Evolutionary conservation across 2,888 invertebrate genomes (phyloP), one percentile per base, ranked within the genome.

Genomic region (Ephialtes manifestator): DNA sequence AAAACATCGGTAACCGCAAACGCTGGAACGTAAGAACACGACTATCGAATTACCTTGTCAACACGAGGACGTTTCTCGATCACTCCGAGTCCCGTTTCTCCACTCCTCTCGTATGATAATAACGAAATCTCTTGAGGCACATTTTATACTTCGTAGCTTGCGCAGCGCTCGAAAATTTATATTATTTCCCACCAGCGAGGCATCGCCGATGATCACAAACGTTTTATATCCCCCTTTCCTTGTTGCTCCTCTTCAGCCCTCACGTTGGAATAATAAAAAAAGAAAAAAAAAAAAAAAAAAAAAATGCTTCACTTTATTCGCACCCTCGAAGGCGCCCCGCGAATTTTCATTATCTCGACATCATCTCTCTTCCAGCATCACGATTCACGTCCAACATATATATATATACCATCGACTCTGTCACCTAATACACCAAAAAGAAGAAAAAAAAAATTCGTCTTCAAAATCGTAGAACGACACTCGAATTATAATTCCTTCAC

Each of bases 1-100:
- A 4, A 35, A 4, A 31, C 28, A 24, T 24, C 13, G 2, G 13
- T 24, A 11, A 18, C 20, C 55, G 0, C 48, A 11, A 15, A 24
- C 15, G 46, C 28, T 15, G 46, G 8, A 75, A 63, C 18, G 18
- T 48, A 7, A 10, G 0, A 51, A 51, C 46, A 60, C 58, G 63
- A 81, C 75, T 82, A 85, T 82, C 79, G 76, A 80, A 74, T 85
- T 85, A 85, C 85, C 85, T 85, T 85, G 71, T 79, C 79, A 82
- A 65, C 18, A 18, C 28, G 65, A 63, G 46, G 79, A 85, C 65
- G 84, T 80, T 53, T 72, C 77, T 67, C 83, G 67, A 78, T 85
- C 84, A 77, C 81, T 80, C 74, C 55, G 65, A 74, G 67, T 53
- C 67, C 11, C 65, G 51, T 74, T 78, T 68, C 77, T 58, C 68